A percentile compares a stretch with the other conserved stretches of the same genome.
Conservation (phyloP, 64 coral and sea anemone genomes). For the Astreopora myriophthalma region DNA sequence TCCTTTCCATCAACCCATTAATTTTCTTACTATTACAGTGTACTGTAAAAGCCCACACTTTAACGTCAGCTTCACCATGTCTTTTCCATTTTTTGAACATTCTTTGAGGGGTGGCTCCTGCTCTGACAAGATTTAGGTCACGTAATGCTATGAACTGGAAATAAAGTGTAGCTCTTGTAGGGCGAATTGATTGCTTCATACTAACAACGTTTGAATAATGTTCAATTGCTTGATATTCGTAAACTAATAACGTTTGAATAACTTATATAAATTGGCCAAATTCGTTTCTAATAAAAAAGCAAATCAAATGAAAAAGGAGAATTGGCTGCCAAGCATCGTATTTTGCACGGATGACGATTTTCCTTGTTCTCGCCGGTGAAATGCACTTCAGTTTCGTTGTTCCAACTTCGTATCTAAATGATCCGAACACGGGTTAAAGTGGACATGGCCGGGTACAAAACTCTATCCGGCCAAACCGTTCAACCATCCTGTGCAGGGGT, state of each 20-base stretch:
- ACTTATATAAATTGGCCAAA: background rate
- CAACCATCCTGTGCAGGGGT: background rate
- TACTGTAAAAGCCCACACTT: background rate
- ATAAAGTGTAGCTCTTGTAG: background rate
- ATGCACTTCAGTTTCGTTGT: background rate
- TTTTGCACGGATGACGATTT: slow-evolving; percentile 23
- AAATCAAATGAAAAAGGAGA: slow-evolving; percentile 1
- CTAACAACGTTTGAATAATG: slow-evolving; percentile 1
- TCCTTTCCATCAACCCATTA: background rate
- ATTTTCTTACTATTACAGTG: background rate
- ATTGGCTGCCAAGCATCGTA: slow-evolving; percentile 15
- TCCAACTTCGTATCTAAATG: background rate
- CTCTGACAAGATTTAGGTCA: background rate
- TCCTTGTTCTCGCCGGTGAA: background rate
- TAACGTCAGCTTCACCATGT: background rate
- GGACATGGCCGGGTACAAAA: background rate
- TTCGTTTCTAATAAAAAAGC: background rate
- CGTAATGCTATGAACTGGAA: background rate
- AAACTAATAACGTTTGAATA: background rate
- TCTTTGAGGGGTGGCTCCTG: background rate
- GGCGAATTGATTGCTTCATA: background rate
- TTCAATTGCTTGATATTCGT: background rate
- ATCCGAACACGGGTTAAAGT: background rate
- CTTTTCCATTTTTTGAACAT: background rate
- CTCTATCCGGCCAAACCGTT: background rate